A percentile compares a stretch with the other conserved stretches of the same genome.
Conservation (phyloP, 2,888 invertebrate genomes). For the Eumacrocentrus americanus region DNA sequence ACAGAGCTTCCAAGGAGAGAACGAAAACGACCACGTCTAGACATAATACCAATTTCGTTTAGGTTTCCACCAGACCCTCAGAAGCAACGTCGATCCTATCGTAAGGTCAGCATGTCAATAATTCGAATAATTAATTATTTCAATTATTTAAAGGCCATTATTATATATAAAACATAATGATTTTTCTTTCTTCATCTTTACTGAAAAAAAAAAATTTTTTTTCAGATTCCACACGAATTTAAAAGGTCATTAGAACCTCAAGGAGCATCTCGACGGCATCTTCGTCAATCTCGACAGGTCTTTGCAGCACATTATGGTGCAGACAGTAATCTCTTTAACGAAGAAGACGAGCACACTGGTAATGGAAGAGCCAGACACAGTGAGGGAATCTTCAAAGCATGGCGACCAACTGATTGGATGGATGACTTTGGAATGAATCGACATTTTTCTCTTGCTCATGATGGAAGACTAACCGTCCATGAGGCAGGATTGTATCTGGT, state of each 20-base stretch:
- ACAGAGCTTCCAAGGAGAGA: background rate
- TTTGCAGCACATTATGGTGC: slow-evolving; percentile 52
- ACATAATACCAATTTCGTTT: background rate
- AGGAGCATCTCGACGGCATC: slow-evolving; percentile 42
- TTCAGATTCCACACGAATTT: slow-evolving; percentile 4
- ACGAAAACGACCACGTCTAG: background rate
- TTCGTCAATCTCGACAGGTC: slow-evolving; percentile 43
- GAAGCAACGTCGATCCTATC: no score
- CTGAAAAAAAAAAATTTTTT: background rate
- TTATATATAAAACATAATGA: no score
- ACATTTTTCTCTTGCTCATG: slow-evolving; percentile 66
- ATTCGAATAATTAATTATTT: no score
- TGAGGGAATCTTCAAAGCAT: slow-evolving; percentile 69
- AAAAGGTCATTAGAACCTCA: slow-evolving; percentile 29
- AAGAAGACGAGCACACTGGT: slow-evolving; percentile 61
- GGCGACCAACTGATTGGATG: slow-evolving; percentile 72
- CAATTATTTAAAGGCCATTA: no score
- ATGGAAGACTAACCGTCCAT: slow-evolving; percentile 72
- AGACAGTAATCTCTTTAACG: slow-evolving; percentile 44
- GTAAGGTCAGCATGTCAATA: no score
- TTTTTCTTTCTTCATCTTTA: no score
- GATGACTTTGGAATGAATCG: slow-evolving; percentile 67
- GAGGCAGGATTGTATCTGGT: slow-evolving; percentile 77
- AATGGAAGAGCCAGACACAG: slow-evolving; percentile 72
- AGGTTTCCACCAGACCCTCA: background rate